Percentiles rank a stretch among this genome's conserved stretches.
Conservation (phyloP, 2,113 vertebrate species). For the Mustela lutreola region DNA sequence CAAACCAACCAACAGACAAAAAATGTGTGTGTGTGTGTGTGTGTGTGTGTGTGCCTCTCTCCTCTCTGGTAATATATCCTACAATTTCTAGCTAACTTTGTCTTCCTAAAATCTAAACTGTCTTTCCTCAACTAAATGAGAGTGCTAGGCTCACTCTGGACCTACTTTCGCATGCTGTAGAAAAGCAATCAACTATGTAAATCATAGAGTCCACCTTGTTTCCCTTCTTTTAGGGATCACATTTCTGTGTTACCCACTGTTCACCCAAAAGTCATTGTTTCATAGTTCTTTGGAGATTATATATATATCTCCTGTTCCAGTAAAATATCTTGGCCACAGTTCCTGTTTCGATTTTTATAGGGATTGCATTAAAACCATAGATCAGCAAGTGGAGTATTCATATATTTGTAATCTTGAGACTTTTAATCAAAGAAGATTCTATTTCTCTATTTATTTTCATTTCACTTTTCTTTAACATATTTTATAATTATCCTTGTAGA, state of each 20-base stretch:
- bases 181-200: background rate
- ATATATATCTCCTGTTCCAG: background rate
- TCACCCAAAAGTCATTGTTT: background rate
- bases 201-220: background rate
- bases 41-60: background rate
- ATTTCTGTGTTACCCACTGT: background rate
- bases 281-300: background rate
- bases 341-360: background rate
- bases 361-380: background rate
- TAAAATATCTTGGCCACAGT: background rate
- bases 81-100: background rate
- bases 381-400: background rate
- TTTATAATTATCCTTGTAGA: background rate
- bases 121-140: background rate
- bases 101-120: background rate
- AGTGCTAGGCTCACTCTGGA: background rate
- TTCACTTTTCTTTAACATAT: background rate
- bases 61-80: background rate
- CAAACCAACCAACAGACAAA: background rate
- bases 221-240: background rate
- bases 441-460: background rate
- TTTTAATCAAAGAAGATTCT: background rate
- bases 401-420: background rate
- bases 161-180: background rate
- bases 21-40: background rate